Conservation (phyloP, 2,888 invertebrate genomes). For the Epistrophe grossulariae region DNA sequence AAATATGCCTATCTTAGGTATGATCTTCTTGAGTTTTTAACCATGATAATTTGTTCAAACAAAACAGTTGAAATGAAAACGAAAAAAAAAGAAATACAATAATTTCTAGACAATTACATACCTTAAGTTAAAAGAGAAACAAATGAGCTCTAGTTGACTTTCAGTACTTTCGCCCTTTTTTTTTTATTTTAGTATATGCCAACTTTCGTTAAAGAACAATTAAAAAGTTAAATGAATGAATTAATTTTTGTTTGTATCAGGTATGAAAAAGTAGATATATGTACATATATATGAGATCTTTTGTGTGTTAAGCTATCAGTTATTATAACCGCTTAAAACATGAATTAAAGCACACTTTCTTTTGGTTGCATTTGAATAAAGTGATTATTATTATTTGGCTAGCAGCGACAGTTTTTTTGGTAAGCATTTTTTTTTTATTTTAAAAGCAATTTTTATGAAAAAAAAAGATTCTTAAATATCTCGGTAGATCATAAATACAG, state of each 20-base stretch:
- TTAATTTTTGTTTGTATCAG: constrained; percentile 13
- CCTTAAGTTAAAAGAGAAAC: background rate
- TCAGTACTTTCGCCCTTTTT: constrained; percentile 22
- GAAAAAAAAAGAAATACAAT: background rate
- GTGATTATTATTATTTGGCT: background rate
- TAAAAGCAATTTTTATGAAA: no score
- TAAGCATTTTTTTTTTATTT: no score
- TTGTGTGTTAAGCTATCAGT: background rate
- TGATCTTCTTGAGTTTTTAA: background rate
- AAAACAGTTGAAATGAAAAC: background rate
- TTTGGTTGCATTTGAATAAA: background rate
- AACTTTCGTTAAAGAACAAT: constrained; percentile 28
- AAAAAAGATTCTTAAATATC: no score
- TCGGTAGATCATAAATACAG: no score
- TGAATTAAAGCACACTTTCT: constrained; percentile 29
- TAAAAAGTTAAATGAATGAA: constrained; percentile 29
- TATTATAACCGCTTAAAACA: background rate
- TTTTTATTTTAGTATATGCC: background rate
- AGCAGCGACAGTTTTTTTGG: background rate
- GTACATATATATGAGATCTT: background rate
- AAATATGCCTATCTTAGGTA: background rate
- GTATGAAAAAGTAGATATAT: background rate
- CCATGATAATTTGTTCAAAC: background rate
- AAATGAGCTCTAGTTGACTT: background rate
- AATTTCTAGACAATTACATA: background rate